These are phyloP conservation scores for Calliopsis andreniformis DNA, from an alignment of 1,140 invertebrate species.

Conservation along the genomic window DNA sequence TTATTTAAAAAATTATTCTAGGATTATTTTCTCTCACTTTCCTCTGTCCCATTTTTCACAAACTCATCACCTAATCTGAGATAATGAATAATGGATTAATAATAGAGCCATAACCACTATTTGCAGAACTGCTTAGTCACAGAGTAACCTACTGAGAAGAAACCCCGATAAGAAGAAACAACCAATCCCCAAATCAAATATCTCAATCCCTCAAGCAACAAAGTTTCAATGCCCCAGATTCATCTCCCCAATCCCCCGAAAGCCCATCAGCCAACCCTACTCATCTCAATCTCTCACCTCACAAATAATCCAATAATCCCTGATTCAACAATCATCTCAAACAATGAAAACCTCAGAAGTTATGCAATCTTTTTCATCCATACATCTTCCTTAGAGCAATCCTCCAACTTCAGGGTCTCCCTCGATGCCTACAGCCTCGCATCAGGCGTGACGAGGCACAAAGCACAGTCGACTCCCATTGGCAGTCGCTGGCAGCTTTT, in stretches of 20 bases:
- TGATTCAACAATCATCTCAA: not conserved
- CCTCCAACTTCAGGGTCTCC: not conserved
- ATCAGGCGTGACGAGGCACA: constrained; percentile 16
- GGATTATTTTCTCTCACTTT: no score
- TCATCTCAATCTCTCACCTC: no score
- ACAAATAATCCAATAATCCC: not conserved
- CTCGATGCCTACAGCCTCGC: not conserved
- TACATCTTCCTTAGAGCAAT: not conserved
- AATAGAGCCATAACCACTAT: no score
- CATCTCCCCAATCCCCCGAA: no score
- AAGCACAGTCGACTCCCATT: not conserved
- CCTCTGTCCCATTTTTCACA: no score
- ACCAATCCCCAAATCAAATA: not conserved
- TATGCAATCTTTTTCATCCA: constrained; percentile 19
- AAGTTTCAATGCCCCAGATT: no score
- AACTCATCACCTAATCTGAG: no score
- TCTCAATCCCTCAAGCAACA: not conserved
- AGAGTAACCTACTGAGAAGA: no score
- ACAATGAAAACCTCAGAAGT: constrained; percentile 5
- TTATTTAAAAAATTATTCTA: no score
- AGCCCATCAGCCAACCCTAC: not conserved
- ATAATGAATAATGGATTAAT: no score
- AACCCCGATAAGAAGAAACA: no score
- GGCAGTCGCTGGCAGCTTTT: not conserved
- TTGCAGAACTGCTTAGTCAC: no score